phyloP scores from a whole-genome alignment of 2,888 invertebrate species.

The Sesia apiformis region DNA sequence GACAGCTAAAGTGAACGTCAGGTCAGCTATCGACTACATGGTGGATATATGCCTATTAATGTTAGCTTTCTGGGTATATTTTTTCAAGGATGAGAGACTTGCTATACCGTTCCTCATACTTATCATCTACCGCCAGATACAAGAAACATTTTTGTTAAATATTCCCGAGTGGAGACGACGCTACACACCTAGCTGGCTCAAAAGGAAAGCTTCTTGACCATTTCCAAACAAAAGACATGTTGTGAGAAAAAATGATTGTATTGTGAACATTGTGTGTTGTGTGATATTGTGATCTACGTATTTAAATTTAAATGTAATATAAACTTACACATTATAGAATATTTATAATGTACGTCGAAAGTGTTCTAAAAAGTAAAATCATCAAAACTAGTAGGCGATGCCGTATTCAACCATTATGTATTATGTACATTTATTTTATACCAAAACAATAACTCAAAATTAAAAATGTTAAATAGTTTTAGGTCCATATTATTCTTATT shows the following conservation, averaged over 20 bases:
- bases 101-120: slow-evolving; percentile 86
- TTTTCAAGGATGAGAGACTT: slow-evolving; percentile 85
- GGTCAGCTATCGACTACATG: slow-evolving; percentile 80
- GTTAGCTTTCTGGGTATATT: slow-evolving; percentile 86
- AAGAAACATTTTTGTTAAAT: slow-evolving; percentile 76
- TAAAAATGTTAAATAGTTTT: slow-evolving; percentile 29
- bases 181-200: slow-evolving; percentile 55
- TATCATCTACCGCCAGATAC: slow-evolving; percentile 84
- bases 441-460: slow-evolving; percentile 4
- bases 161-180: slow-evolving; percentile 74
- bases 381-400: slow-evolving; percentile 49
- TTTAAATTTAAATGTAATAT: slow-evolving; percentile 35
- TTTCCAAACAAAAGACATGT: slow-evolving; percentile 52
- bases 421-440: slow-evolving; percentile 23
- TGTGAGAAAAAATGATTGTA: slow-evolving; percentile 47
- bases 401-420: slow-evolving; percentile 18
- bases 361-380: slow-evolving; percentile 6
- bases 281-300: slow-evolving; percentile 51
- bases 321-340: slow-evolving; percentile 22
- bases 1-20: slow-evolving; percentile 79
- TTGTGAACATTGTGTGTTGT: slow-evolving; percentile 57
- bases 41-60: slow-evolving; percentile 83
- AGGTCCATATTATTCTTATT: slow-evolving; percentile 11
- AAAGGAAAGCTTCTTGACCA: slow-evolving; percentile 63
- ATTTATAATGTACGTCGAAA: not conserved